These are phyloP conservation scores for Drosophila pectinifera DNA, from an alignment of 1,140 invertebrate species.

Conservation along the genomic window DNA sequence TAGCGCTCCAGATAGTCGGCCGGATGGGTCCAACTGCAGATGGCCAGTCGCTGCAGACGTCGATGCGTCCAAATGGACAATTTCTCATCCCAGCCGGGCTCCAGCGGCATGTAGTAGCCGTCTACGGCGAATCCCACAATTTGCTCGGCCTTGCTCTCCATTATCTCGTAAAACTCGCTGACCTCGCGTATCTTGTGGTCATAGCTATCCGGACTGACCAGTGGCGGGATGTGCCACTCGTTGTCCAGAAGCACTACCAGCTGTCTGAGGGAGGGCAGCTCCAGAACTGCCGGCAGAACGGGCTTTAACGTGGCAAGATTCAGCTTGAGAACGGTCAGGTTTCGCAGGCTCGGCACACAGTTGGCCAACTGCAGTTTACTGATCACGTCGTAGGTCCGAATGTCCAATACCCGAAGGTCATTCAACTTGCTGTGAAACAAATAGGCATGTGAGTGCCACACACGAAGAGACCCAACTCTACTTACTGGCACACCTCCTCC, in stretches of 20 bases:
- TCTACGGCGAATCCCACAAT: slow-evolving; percentile 72
- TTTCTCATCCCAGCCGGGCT: slow-evolving; percentile 59
- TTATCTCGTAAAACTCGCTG: slow-evolving; percentile 73
- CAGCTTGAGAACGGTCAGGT: slow-evolving; percentile 63
- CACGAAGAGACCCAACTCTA: not conserved
- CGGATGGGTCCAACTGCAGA: slow-evolving; percentile 71
- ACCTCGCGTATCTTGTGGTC: slow-evolving; percentile 76
- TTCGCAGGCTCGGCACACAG: slow-evolving; percentile 54
- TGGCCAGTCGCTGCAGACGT: slow-evolving; percentile 56
- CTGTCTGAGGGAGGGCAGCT: slow-evolving; percentile 61
- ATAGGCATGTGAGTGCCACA: not conserved
- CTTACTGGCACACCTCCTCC: slow-evolving; percentile 67
- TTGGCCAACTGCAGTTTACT: slow-evolving; percentile 63
- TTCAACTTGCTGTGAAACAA: slow-evolving; percentile 41
- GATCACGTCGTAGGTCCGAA: slow-evolving; percentile 66
- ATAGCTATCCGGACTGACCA: slow-evolving; percentile 59
- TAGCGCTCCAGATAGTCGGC: slow-evolving; percentile 61
- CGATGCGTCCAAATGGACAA: slow-evolving; percentile 56
- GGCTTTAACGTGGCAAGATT: slow-evolving; percentile 72
- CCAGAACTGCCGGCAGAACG: slow-evolving; percentile 50
- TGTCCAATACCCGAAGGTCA: slow-evolving; percentile 65
- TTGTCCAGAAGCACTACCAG: slow-evolving; percentile 68
- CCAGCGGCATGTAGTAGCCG: slow-evolving; percentile 74
- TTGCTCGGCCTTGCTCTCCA: slow-evolving; percentile 54
- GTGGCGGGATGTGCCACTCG: slow-evolving; percentile 58